Conservation (phyloP, 2,888 invertebrate species). For the Entomobrya multifasciata region DNA sequence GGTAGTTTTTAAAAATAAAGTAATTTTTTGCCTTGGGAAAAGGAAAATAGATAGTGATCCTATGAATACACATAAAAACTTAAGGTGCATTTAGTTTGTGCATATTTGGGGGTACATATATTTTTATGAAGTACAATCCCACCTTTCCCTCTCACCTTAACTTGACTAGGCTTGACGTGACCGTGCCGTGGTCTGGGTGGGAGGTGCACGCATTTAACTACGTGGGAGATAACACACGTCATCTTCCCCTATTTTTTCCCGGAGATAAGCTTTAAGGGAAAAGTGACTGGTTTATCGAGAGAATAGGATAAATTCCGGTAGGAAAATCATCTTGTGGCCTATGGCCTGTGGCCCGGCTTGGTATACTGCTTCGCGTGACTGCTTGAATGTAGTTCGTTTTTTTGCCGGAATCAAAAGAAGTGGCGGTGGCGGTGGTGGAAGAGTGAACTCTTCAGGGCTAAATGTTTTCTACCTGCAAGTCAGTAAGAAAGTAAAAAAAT, state of each 20-base stretch:
- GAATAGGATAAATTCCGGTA: conserved; percentile 39
- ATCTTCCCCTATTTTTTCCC: not conserved
- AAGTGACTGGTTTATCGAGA: conserved; percentile 40
- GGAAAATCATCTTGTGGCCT: conserved; percentile 15
- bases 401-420: not conserved
- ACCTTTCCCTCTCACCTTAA: not conserved
- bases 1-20: too few species aligned
- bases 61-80: too few species aligned
- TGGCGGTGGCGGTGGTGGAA: not conserved
- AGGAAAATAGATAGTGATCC: too few species aligned
- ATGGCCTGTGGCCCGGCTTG: too few species aligned
- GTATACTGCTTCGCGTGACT: too few species aligned
- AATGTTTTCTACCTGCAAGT: too few species aligned
- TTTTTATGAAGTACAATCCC: too few species aligned
- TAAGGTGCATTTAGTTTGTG: too few species aligned
- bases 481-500: too few species aligned
- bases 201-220: not conserved
- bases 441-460: not conserved
- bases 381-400: not conserved
- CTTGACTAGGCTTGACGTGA: not conserved
- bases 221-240: conserved; percentile 49
- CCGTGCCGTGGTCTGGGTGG: not conserved
- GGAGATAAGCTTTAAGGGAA: conserved; percentile 40
- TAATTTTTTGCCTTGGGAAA: too few species aligned
- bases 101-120: too few species aligned